Percentiles rank a stretch among this genome's conserved stretches.
phyloP scores from a whole-genome alignment of 2,888 invertebrate genomes.

The Calameuta idolon region DNA sequence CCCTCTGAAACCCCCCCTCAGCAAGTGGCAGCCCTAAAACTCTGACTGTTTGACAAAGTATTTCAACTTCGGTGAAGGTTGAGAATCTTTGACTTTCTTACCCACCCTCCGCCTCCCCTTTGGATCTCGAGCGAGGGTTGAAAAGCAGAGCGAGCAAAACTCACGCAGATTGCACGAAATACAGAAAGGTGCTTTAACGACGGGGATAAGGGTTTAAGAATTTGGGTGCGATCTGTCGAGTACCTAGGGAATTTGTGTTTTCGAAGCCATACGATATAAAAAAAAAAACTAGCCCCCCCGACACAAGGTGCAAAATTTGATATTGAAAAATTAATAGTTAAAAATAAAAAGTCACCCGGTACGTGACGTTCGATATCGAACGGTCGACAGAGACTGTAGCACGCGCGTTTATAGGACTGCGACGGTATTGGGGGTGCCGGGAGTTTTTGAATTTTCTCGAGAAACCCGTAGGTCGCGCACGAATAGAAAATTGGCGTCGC shows the following conservation, averaged over 20 bases:
- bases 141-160: not conserved
- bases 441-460: not conserved
- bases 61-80: constrained; percentile 29
- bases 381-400: not conserved
- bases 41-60: constrained; percentile 30
- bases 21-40: constrained; percentile 25
- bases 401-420: not conserved
- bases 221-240: not conserved
- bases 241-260: not conserved
- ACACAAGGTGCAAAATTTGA: not conserved
- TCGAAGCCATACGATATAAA: not conserved
- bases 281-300: not conserved
- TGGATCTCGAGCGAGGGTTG: not conserved
- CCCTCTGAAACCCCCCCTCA: constrained; percentile 3
- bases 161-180: not conserved
- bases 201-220: not conserved
- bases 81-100: constrained; percentile 4
- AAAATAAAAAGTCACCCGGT: not conserved
- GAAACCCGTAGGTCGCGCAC: not conserved
- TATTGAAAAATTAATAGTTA: not conserved
- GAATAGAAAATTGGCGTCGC: constrained; percentile 7
- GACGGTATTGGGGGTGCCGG: not conserved
- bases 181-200: not conserved
- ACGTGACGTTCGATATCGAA: not conserved
- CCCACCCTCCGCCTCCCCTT: not conserved